These are phyloP conservation scores for Euwallacea fornicatus DNA, from an alignment of 1,140 invertebrate species.

Conservation along the genomic window DNA sequence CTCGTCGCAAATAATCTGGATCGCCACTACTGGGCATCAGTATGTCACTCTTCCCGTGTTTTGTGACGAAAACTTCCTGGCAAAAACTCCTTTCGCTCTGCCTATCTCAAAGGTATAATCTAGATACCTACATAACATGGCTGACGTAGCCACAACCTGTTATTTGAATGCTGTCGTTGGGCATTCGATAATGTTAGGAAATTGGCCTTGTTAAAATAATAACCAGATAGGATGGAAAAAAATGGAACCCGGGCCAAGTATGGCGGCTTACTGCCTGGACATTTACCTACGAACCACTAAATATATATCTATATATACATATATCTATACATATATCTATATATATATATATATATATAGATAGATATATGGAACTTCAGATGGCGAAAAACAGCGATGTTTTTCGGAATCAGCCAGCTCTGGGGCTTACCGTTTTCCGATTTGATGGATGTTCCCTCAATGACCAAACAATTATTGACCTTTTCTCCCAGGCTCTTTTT, in stretches of 20 bases:
- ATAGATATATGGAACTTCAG: no score
- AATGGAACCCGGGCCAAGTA: not conserved
- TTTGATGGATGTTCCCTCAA: conserved; percentile 42
- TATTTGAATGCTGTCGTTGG: conserved; percentile 22
- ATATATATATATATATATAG: no score
- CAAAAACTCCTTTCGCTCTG: conserved; percentile 8
- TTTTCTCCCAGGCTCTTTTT: conserved; percentile 40
- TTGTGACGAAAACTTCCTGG: not conserved
- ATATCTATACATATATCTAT: no score
- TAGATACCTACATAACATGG: conserved; percentile 17
- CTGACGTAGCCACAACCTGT: conserved; percentile 20
- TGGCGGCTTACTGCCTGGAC: not conserved
- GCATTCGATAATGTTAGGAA: conserved; percentile 21
- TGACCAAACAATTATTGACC: conserved; percentile 46
- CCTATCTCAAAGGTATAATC: conserved; percentile 10
- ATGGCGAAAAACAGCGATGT: no score
- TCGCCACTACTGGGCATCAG: no score
- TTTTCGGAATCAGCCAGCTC: not conserved
- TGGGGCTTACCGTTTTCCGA: not conserved
- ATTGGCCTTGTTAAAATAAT: conserved; percentile 24
- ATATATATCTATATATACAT: no score
- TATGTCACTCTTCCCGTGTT: no score
- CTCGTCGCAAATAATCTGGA: no score
- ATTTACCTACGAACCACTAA: not conserved
- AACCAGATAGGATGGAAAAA: conserved; percentile 1